phyloP scores from a whole-genome alignment of 2,113 vertebrate genomes.

The Clarias macrocephalus region DNA sequence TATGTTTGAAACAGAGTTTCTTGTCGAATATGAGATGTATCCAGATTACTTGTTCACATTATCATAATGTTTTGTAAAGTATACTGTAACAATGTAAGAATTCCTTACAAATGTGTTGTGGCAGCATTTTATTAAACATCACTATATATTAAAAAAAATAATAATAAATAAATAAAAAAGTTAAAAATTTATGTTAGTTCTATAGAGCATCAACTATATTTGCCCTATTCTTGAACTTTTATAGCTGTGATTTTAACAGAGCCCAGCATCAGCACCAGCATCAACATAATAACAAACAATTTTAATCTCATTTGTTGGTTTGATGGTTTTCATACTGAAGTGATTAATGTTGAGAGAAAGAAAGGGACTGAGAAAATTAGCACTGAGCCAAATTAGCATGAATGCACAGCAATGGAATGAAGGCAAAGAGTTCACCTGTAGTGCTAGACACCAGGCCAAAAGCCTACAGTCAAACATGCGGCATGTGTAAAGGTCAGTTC shows the following conservation, averaged over 20 bases:
- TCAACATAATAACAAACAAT: neutral
- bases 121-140: neutral
- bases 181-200: neutral
- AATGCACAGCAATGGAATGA: conserved; percentile 21
- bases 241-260: too few species aligned
- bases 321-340: conserved; percentile 48
- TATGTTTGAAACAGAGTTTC: too few species aligned
- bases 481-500: conserved; percentile 65
- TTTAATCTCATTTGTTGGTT: conserved; percentile 64
- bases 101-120: neutral
- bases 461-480: conserved; percentile 3
- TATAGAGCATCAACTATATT: conserved; percentile 56
- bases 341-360: neutral
- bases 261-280: conserved; percentile 45
- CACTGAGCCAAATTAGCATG: conserved; percentile 58
- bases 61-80: neutral
- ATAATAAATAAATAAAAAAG: too few species aligned
- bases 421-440: conserved; percentile 58
- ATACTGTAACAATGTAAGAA: neutral
- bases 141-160: too few species aligned
- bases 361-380: rapidly evolving
- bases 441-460: neutral
- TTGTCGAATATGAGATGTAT: too few species aligned
- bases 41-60: neutral
- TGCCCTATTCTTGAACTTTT: too few species aligned